Evolutionary conservation across 2,888 invertebrate species (phyloP).

Genomic region (Rhingia campestris): DNA sequence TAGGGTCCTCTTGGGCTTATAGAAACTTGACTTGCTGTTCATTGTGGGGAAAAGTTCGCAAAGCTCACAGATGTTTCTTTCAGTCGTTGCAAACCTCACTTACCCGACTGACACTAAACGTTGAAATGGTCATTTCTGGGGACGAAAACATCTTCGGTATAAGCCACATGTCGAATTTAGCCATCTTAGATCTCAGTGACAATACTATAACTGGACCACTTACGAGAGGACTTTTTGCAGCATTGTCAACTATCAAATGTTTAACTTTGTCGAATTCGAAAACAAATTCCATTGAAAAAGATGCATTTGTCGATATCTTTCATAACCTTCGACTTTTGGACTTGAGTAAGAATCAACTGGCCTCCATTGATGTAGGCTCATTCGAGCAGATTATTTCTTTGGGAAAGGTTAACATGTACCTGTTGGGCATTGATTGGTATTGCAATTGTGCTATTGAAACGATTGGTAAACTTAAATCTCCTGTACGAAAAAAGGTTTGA

Average conservation of each 20-base stretch:
- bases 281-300: slow-evolving; percentile 76
- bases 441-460: slow-evolving; percentile 77
- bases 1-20: slow-evolving; percentile 78
- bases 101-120: slow-evolving; percentile 76
- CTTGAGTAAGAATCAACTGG: slow-evolving; percentile 77
- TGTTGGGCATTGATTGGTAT: slow-evolving; percentile 78
- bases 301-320: slow-evolving; percentile 77
- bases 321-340: slow-evolving; percentile 76
- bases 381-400: slow-evolving; percentile 69
- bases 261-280: slow-evolving; percentile 76
- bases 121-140: slow-evolving; percentile 72
- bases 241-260: slow-evolving; percentile 76
- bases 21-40: slow-evolving; percentile 76
- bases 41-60: slow-evolving; percentile 75
- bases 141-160: slow-evolving; percentile 76
- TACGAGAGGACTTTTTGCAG: slow-evolving; percentile 74
- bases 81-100: slow-evolving; percentile 79
- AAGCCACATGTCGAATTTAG: slow-evolving; percentile 75
- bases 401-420: slow-evolving; percentile 70
- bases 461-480: slow-evolving; percentile 74
- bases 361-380: slow-evolving; percentile 71
- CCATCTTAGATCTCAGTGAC: slow-evolving; percentile 77
- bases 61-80: slow-evolving; percentile 76
- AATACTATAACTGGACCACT: slow-evolving; percentile 77
- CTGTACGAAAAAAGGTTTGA: slow-evolving; percentile 75